A percentile compares a stretch with the other conserved stretches of the same genome.
phyloP scores from a whole-genome alignment of 2,113 vertebrate genomes.

The Globicephala melas region DNA sequence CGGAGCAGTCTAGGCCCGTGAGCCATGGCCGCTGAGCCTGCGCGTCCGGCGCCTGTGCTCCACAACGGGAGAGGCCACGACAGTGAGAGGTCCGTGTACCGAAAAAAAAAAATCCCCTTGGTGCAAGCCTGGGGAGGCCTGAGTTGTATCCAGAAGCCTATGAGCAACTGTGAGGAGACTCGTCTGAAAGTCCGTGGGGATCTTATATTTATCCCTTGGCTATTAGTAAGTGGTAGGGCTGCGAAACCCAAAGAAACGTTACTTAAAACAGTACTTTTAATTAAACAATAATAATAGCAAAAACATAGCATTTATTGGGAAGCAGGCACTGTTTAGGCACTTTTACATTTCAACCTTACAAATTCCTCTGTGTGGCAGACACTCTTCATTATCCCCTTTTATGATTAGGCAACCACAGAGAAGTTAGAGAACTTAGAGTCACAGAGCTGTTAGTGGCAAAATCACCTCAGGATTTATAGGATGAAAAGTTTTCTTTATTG shows the following conservation, averaged over 20 bases:
- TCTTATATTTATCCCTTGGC: not conserved
- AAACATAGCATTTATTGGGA: not conserved
- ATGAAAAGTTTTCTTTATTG: not conserved
- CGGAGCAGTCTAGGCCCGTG: no score
- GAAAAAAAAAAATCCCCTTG: not conserved
- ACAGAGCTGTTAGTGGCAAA: not conserved
- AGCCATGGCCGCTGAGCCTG: no score
- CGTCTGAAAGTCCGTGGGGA: not conserved
- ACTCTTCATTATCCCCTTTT: not conserved
- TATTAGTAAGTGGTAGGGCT: not conserved
- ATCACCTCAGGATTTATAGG: not conserved
- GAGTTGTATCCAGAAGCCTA: not conserved
- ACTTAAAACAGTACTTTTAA: not conserved
- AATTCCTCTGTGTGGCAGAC: not conserved
- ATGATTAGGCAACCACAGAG: not conserved
- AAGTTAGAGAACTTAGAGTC: not conserved
- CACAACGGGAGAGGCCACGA: no score
- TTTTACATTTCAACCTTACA: not conserved
- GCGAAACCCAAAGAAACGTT: not conserved
- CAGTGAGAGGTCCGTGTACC: no score
- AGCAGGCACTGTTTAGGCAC: not conserved
- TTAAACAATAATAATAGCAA: not conserved
- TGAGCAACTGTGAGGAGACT: not conserved
- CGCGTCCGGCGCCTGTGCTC: no score
- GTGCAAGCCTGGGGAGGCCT: not conserved